Evolutionary conservation across 2,113 vertebrate genomes (phyloP).

Genomic region (Trochalopteron elliotii): DNA sequence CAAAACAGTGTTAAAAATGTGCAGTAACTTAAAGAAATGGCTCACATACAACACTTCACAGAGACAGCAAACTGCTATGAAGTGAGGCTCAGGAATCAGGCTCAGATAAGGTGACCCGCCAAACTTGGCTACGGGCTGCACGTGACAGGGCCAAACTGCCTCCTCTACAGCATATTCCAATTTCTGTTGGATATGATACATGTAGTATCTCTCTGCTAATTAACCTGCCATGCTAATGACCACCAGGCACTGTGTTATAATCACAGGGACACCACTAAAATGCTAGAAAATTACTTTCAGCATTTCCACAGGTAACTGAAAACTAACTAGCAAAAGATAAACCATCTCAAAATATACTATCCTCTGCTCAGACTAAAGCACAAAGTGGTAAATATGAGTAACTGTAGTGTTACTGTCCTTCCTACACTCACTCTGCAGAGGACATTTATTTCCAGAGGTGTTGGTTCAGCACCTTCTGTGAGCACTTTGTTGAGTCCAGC

Average conservation of each 20-base stretch:
- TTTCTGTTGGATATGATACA: background rate
- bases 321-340: background rate
- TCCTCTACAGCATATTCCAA: rapidly evolving
- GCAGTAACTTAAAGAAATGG: background rate
- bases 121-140: background rate
- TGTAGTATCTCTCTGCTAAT: background rate
- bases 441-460: background rate
- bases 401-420: background rate
- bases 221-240: background rate
- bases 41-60: background rate
- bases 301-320: background rate
- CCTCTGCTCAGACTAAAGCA: background rate
- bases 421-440: background rate
- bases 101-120: background rate
- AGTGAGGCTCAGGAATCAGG: background rate
- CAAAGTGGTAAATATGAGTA: background rate
- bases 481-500: background rate
- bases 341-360: background rate
- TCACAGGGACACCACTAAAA: background rate
- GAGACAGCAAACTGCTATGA: background rate
- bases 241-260: background rate
- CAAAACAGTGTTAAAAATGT: background rate
- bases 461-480: background rate
- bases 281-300: background rate
- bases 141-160: rapidly evolving